Percentiles rank a stretch among this genome's conserved stretches.
phyloP scores from a whole-genome alignment of 2,113 vertebrate species.

The Pithys albifrons region DNA sequence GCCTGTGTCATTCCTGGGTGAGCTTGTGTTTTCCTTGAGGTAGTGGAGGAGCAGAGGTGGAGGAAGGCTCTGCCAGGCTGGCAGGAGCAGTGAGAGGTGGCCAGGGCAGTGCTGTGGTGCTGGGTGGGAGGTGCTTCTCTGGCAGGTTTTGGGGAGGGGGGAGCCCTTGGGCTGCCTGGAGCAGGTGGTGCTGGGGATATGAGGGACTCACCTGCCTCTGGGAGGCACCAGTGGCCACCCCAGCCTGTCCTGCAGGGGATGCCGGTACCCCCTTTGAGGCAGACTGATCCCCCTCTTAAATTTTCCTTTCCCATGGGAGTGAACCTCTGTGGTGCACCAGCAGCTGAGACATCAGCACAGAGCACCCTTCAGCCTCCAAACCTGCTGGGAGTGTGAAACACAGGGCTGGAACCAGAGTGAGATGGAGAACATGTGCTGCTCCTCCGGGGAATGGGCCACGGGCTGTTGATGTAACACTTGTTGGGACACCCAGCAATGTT shows the following conservation, averaged over 20 bases:
- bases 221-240: background rate
- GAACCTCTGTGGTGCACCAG: accelerated
- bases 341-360: background rate
- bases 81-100: background rate
- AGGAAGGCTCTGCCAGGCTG: background rate
- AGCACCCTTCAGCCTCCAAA: background rate
- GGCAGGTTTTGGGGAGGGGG: background rate
- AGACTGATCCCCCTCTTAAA: background rate
- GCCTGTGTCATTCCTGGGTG: background rate
- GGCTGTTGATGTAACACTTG: background rate
- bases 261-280: accelerated
- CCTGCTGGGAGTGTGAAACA: background rate
- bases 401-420: accelerated
- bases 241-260: background rate
- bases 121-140: background rate
- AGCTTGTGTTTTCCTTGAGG: background rate
- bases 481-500: background rate
- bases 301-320: background rate
- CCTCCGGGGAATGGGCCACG: accelerated
- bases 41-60: background rate
- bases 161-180: background rate
- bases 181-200: accelerated
- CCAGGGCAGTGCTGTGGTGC: accelerated
- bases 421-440: accelerated
- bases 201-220: background rate